A percentile compares a stretch with the other conserved stretches of the same genome.
These are phyloP conservation scores for Lateolabrax maculatus DNA, from an alignment of 2,797 vertebrate genomes.

Conservation along the genomic window DNA sequence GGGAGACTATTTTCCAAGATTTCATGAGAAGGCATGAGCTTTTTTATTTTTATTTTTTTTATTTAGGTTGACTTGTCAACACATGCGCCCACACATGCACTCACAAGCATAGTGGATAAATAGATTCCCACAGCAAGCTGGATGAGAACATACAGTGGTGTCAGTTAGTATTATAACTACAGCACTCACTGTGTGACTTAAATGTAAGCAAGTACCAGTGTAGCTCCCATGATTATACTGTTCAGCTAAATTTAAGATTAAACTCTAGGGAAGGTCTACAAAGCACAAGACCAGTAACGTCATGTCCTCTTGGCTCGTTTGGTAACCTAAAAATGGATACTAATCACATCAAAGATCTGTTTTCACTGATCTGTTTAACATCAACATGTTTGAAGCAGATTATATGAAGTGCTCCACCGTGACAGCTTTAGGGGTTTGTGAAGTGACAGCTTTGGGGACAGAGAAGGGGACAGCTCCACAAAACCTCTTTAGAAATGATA, in stretches of 20 bases:
- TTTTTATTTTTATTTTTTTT: constrained; percentile 33
- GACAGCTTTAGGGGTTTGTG: neutral
- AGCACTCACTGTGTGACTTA: neutral
- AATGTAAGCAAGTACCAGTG: neutral
- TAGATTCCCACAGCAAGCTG: constrained; percentile 9
- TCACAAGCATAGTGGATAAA: constrained; percentile 28
- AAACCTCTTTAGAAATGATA: neutral
- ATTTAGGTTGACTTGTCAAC: constrained; percentile 42
- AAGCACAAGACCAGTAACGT: neutral
- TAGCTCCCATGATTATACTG: neutral
- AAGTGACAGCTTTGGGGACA: neutral
- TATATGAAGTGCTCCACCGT: neutral
- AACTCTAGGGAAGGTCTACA: neutral
- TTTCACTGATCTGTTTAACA: neutral
- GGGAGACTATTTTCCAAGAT: constrained; percentile 32
- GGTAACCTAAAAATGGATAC: neutral
- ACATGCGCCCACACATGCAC: constrained; percentile 30
- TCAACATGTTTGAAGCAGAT: neutral
- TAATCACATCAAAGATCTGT: neutral
- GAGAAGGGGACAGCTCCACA: neutral
- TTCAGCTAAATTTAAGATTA: neutral
- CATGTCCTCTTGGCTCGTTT: neutral
- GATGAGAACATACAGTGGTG: constrained; percentile 9
- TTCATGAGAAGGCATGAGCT: constrained; percentile 27
- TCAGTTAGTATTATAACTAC: constrained; percentile 17